Evolutionary conservation across 2,888 invertebrate genomes (phyloP), one percentile per base, ranked within the genome.

Genomic region (Leptarthrus brevirostris): DNA sequence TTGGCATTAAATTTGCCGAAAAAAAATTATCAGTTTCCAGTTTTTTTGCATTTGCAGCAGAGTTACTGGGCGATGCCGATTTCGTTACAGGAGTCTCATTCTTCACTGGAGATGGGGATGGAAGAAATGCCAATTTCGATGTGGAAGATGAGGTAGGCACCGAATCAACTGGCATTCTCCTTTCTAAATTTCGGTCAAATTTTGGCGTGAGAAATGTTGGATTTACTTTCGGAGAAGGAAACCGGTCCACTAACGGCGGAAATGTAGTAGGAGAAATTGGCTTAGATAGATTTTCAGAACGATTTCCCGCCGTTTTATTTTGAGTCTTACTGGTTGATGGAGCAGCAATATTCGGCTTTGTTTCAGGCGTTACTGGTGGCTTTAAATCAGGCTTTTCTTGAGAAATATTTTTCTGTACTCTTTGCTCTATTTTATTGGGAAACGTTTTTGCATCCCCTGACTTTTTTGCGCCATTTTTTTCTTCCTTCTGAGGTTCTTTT

Each of bases 1-100:
- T 86, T 12, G 86, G 86, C 82, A 85, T 84, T 2, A 85, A 79
- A 70, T 85, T 85, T 6, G 83, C 84, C 0, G 84, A 83, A 53
- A 84, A 73, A 20, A 84, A 82, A 73, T 81, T 82, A 79, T 84
- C 84, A 14, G 73, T 22, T 8, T 74, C 76, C n/a, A 34, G 34
- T 47, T 76, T 76, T 52, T 81, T 81, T 1, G 79, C 75, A 69
- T 56, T 56, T 12, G 34, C 26, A n/a, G 30, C 24, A 12, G 72
- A 56, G 10, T 54, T 71, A 54, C 52, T 76, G 6, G 74, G 72
- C 20, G 76, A 70, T 4, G 58, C 30, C 0, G 73, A 52, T 24
- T 74, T 74, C 12, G 34, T 22, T 12, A 24, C 26, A 6, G 73
- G 58, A n/a, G 69, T 56, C 52, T 74, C 81, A 72, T 80, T 80